phyloP scores from a whole-genome alignment of 2,113 vertebrate species.

The Tretioscincus oriximinensis region DNA sequence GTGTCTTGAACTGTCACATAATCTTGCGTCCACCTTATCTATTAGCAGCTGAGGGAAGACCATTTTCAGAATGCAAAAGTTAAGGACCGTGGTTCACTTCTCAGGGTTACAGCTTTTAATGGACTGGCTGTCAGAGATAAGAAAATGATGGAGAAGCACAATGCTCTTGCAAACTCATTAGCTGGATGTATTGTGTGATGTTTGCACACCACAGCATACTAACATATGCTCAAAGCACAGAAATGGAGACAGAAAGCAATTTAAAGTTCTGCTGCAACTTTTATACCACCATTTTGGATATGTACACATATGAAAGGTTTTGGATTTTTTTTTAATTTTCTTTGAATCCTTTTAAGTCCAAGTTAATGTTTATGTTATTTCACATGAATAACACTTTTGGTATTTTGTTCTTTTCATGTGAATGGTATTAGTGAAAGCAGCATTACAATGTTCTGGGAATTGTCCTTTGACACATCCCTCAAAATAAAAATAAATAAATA shows the following conservation, averaged over 20 bases:
- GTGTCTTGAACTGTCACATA: slow-evolving; percentile 61
- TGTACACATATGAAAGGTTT: slow-evolving; percentile 11
- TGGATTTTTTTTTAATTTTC: slow-evolving; percentile 6
- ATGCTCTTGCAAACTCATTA: slow-evolving; percentile 72
- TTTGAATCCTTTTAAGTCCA: slow-evolving; percentile 25
- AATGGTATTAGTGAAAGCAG: background rate
- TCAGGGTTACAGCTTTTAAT: slow-evolving; percentile 67
- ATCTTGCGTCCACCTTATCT: slow-evolving; percentile 66
- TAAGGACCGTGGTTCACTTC: slow-evolving; percentile 67
- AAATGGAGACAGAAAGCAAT: slow-evolving; percentile 50
- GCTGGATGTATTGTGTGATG: slow-evolving; percentile 62
- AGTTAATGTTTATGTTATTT: slow-evolving; percentile 1
- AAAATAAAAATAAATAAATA: background rate
- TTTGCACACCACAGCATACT: slow-evolving; percentile 57
- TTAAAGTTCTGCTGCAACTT: slow-evolving; percentile 60
- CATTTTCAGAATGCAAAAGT: slow-evolving; percentile 69
- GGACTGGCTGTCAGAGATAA: slow-evolving; percentile 76
- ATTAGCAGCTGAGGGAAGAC: slow-evolving; percentile 58
- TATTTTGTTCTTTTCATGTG: background rate
- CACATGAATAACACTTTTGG: too few species aligned
- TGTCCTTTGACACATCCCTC: background rate
- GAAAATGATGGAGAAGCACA: slow-evolving; percentile 71
- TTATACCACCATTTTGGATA: slow-evolving; percentile 23
- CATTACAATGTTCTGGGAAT: background rate
- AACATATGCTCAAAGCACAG: slow-evolving; percentile 37